Evolutionary conservation across 2,888 invertebrate genomes (phyloP).

Genomic region (Caenorhabditis afra): DNA sequence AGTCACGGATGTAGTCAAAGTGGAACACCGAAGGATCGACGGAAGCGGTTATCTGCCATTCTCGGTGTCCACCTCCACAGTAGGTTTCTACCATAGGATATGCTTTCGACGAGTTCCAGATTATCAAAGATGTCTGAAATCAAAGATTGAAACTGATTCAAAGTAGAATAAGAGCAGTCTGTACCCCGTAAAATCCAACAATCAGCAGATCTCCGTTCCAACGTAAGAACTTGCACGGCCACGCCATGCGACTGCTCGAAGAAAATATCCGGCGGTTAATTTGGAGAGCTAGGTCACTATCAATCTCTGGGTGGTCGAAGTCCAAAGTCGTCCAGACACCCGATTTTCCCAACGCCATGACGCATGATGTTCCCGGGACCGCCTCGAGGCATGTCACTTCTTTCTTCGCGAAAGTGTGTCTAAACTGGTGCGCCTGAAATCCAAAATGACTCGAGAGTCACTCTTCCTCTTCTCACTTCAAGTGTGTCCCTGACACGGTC

Average conservation of each 20-base stretch:
- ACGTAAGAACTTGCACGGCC: conserved; percentile 39
- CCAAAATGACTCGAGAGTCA: no score
- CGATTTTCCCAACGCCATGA: conserved; percentile 44
- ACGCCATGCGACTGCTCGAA: conserved; percentile 31
- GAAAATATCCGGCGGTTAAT: conserved; percentile 36
- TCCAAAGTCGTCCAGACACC: conserved; percentile 30
- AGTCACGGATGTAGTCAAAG: conserved; percentile 33
- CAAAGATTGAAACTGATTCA: neutral
- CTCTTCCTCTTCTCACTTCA: no score
- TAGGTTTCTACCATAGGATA: conserved; percentile 25
- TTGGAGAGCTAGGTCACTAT: neutral
- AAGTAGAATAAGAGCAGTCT: no score
- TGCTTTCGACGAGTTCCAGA: conserved; percentile 32
- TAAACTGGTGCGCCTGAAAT: conserved; percentile 5
- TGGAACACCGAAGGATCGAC: neutral
- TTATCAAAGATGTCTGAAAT: conserved; percentile 41
- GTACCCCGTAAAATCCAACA: conserved; percentile 55
- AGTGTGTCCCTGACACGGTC: neutral
- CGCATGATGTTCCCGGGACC: neutral
- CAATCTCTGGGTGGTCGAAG: neutral
- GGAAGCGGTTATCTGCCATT: conserved; percentile 20
- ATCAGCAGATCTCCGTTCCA: conserved; percentile 1
- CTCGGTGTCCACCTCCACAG: conserved; percentile 54
- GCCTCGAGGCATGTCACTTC: conserved; percentile 38
- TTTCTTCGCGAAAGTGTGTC: conserved; percentile 29